These are phyloP conservation scores for Acrocyrtus sp. DNA, from an alignment of 2,888 invertebrate genomes.

Conservation along the genomic window DNA sequence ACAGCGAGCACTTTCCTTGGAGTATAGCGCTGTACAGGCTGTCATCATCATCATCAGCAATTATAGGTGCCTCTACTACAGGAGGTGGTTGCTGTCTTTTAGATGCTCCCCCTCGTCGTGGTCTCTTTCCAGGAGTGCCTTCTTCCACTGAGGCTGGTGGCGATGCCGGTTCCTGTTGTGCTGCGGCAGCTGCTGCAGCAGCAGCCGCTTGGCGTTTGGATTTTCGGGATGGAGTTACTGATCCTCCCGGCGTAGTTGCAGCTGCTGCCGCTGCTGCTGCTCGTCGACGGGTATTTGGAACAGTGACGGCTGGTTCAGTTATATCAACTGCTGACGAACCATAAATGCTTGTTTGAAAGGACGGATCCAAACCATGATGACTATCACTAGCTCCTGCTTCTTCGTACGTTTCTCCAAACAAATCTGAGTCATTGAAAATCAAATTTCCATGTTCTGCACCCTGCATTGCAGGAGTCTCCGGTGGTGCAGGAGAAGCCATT, in stretches of 20 bases:
- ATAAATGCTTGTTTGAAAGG: constrained; percentile 25
- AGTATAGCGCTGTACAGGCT: constrained; percentile 86
- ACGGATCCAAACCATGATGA: constrained; percentile 33
- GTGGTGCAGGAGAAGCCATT: constrained; percentile 66
- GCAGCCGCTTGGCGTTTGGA: constrained; percentile 31
- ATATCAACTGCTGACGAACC: constrained; percentile 10
- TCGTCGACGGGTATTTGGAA: constrained; percentile 32
- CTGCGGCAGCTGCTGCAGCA: constrained; percentile 13
- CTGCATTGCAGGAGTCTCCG: constrained; percentile 38
- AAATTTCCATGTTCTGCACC: constrained; percentile 21
- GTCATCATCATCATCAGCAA: constrained; percentile 79
- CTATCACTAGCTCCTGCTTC: constrained; percentile 26
- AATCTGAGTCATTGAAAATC: constrained; percentile 45
- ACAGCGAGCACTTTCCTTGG: constrained; percentile 84
- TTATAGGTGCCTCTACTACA: constrained; percentile 3
- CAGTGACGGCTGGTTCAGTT: neutral
- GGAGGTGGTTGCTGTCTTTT: constrained; percentile 33
- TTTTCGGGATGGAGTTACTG: constrained; percentile 15
- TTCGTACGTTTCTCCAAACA: constrained; percentile 46
- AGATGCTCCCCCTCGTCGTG: constrained; percentile 58
- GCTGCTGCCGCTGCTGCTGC: constrained; percentile 43
- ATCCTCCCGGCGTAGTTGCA: constrained; percentile 25
- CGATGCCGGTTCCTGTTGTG: constrained; percentile 23
- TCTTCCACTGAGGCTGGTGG: constrained; percentile 65
- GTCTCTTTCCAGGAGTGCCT: constrained; percentile 64